These are phyloP conservation scores for Leptinotarsa rubiginosa DNA, from an alignment of 2,888 invertebrate genomes.

Conservation along the genomic window DNA sequence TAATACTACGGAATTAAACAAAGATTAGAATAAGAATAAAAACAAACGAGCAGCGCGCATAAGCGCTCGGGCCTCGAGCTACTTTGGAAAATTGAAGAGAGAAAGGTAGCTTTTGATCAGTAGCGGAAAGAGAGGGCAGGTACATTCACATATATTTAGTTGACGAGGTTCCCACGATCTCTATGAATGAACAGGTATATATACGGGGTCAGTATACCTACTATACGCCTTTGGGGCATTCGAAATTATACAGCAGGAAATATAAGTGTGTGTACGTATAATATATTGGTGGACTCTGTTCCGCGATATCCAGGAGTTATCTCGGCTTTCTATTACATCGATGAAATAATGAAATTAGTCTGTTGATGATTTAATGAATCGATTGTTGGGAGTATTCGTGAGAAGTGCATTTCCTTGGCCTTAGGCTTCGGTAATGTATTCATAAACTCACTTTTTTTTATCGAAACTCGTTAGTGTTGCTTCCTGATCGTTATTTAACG, in stretches of 20 bases:
- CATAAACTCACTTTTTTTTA: background rate
- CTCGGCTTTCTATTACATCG: conserved; percentile 11
- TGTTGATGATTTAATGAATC: conserved; percentile 8
- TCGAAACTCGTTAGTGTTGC: background rate
- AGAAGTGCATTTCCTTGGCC: conserved; percentile 15
- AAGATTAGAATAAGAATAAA: conserved; percentile 27
- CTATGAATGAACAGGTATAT: conserved; percentile 65
- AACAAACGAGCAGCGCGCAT: conserved; percentile 28
- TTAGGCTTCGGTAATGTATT: background rate
- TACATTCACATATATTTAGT: conserved; percentile 50
- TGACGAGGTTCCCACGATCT: conserved; percentile 61
- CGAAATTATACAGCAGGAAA: conserved; percentile 56
- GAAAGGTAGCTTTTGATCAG: conserved; percentile 35
- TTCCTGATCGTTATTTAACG: conserved; percentile 2
- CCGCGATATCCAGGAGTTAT: conserved; percentile 18
- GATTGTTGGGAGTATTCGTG: background rate
- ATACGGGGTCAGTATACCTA: conserved; percentile 63
- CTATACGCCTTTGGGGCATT: conserved; percentile 57
- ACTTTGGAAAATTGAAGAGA: conserved; percentile 41
- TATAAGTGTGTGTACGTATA: conserved; percentile 36
- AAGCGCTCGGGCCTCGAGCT: conserved; percentile 29
- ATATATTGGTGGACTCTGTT: conserved; percentile 22
- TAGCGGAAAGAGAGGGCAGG: conserved; percentile 45
- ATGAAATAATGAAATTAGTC: conserved; percentile 1
- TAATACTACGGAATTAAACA: conserved; percentile 34